phyloP scores from a whole-genome alignment of 2,113 vertebrate genomes.

The Sebastes schlegelii region DNA sequence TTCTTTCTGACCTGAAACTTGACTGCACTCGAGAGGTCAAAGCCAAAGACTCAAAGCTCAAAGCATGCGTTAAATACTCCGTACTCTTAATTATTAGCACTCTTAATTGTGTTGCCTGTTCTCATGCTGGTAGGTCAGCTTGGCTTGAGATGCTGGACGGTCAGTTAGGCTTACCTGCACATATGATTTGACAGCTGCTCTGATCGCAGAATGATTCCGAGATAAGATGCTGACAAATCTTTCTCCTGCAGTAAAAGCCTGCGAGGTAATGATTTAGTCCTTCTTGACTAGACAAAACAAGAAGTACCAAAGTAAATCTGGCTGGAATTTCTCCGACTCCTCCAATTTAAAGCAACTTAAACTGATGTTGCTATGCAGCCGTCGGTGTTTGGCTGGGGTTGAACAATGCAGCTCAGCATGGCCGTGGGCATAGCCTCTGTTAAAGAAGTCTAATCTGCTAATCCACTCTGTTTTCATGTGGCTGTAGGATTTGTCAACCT shows the following conservation, averaged over 20 bases:
- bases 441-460: constrained; percentile 74
- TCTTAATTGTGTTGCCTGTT: constrained; percentile 65
- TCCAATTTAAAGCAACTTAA: constrained; percentile 50
- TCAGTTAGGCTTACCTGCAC: constrained; percentile 30
- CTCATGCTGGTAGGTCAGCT: constrained; percentile 70
- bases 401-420: constrained; percentile 62
- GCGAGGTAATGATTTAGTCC: background rate
- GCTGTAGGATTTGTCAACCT: constrained; percentile 70
- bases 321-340: constrained; percentile 52
- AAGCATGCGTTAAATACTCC: constrained; percentile 59
- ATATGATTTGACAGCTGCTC: constrained; percentile 54
- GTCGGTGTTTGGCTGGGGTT: constrained; percentile 19
- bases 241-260: background rate
- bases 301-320: constrained; percentile 37
- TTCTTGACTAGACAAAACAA: constrained; percentile 17
- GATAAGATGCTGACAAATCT: constrained; percentile 12
- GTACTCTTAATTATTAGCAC: constrained; percentile 56
- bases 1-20: constrained; percentile 74
- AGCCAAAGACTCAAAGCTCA: constrained; percentile 49
- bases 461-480: constrained; percentile 77
- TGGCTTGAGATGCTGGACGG: constrained; percentile 42
- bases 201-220: constrained; percentile 16
- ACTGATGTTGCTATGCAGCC: constrained; percentile 54
- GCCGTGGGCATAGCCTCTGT: constrained; percentile 29
- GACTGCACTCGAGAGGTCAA: constrained; percentile 74